These are phyloP conservation scores for Biston stratarius DNA, from an alignment of 2,888 invertebrate genomes.

Conservation along the genomic window DNA sequence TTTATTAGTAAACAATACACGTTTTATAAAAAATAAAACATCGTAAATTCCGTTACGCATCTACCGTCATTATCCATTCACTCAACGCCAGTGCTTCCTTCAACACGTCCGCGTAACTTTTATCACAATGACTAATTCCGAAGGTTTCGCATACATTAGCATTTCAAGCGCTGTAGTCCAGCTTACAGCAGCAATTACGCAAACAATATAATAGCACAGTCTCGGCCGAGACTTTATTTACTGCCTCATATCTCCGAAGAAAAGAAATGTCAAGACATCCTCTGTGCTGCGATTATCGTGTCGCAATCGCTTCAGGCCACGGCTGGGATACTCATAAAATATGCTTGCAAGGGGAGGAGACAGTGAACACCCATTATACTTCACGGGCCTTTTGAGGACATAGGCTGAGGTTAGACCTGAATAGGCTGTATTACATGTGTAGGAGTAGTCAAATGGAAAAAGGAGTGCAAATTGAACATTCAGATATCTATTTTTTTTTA, in stretches of 20 bases:
- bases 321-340: conserved; percentile 59
- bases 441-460: background rate
- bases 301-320: conserved; percentile 64
- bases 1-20: too few species aligned
- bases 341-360: conserved; percentile 58
- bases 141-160: conserved; percentile 71
- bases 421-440: conserved; percentile 24
- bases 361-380: conserved; percentile 60
- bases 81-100: conserved; percentile 42
- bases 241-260: conserved; percentile 60
- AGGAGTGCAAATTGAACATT: background rate
- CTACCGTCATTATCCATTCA: conserved; percentile 41
- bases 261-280: conserved; percentile 71
- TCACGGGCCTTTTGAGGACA: conserved; percentile 50
- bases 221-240: conserved; percentile 67
- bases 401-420: conserved; percentile 28
- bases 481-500: too few species aligned
- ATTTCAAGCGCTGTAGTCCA: conserved; percentile 57
- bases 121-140: conserved; percentile 64
- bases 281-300: conserved; percentile 70
- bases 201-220: conserved; percentile 78
- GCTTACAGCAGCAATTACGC: conserved; percentile 73
- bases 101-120: conserved; percentile 45
- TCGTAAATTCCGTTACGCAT: conserved; percentile 24
- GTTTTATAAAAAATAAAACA: too few species aligned